Percentiles rank a stretch among this genome's conserved stretches.
These are phyloP conservation scores for Accipiter virgatus DNA, from an alignment of 2,113 vertebrate genomes.

Conservation along the genomic window DNA sequence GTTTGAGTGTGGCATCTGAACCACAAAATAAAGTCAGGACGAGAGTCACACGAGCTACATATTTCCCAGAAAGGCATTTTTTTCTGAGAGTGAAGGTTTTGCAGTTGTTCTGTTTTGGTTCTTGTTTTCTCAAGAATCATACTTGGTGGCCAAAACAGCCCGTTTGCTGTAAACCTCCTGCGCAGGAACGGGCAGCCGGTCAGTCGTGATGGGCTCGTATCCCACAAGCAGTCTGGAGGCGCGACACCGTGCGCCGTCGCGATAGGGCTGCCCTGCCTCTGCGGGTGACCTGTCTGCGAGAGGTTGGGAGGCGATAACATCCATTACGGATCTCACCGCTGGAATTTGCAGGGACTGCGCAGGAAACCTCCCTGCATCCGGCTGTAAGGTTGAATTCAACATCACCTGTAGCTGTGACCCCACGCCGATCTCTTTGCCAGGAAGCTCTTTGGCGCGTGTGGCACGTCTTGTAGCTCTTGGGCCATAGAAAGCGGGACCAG, in stretches of 20 bases:
- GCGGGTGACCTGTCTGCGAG: neutral
- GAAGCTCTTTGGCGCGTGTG: neutral
- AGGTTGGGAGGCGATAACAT: neutral
- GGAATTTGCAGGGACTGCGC: neutral
- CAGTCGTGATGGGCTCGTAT: accelerated
- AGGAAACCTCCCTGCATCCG: neutral
- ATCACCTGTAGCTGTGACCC: neutral
- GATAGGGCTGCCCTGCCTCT: neutral
- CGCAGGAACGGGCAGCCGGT: neutral
- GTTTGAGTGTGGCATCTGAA: neutral
- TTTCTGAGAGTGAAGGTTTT: neutral
- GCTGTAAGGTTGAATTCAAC: neutral
- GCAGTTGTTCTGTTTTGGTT: neutral
- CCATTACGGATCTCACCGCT: neutral
- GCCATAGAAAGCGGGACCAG: neutral
- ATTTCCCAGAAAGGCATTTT: neutral
- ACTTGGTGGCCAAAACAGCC: neutral
- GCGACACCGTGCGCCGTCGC: accelerated
- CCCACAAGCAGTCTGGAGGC: neutral
- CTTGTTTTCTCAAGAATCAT: neutral
- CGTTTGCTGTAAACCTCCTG: accelerated
- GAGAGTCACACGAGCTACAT: accelerated
- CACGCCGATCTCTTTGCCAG: neutral
- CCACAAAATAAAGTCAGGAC: neutral
- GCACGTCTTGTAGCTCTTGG: neutral